Evolutionary conservation across 2,888 invertebrate genomes (phyloP), one percentile per base, ranked within the genome.

Genomic region (Apamea sordens): DNA sequence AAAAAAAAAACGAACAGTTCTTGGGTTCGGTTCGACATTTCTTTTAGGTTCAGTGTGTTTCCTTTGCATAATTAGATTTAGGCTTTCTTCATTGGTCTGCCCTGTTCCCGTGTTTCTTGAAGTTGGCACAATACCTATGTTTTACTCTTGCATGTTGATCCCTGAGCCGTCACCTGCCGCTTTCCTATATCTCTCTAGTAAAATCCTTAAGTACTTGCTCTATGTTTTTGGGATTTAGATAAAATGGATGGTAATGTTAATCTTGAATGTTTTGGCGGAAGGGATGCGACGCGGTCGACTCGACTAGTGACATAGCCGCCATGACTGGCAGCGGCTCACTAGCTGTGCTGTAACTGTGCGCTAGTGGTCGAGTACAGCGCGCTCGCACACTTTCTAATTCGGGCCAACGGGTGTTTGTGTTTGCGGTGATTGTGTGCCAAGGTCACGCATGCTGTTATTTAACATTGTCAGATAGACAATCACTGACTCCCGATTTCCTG

Each of bases 371-470:
- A 53, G 63, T 28, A 67, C 77, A 63, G 56, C 71, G 75, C 76
- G 76, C 59, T 74, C 63, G 47, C 78, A 59, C 82, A 82, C 86
- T 86, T 88, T 86, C 84, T 86, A 90, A 86, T 89, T 88, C 80
- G 85, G 89, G 89, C 83, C 87, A 80, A 53, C 65, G 79, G 68
- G 80, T 80, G 81, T 80, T 80, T 84, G 87, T 76, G 80, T 56
- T 82, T 76, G 86, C 79, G 76, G 77, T 77, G 82, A 64, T n/a
- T 75, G 84, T 77, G 81, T 73, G 74, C 87, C 90, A 89, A 90
- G 89, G 90, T 85, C 84, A 77, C 53, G 71, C 53, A 64, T 74
- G 61, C 73, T 71, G 73, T 68, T 65, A 73, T 71, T 76, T 73
- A 70, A 65, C 72, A 65, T 50, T 59, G 65, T 53, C 59, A 74